These are phyloP conservation scores for Hypotaenidia philippensis DNA, from an alignment of 2,797 vertebrate species.

Conservation along the genomic window DNA sequence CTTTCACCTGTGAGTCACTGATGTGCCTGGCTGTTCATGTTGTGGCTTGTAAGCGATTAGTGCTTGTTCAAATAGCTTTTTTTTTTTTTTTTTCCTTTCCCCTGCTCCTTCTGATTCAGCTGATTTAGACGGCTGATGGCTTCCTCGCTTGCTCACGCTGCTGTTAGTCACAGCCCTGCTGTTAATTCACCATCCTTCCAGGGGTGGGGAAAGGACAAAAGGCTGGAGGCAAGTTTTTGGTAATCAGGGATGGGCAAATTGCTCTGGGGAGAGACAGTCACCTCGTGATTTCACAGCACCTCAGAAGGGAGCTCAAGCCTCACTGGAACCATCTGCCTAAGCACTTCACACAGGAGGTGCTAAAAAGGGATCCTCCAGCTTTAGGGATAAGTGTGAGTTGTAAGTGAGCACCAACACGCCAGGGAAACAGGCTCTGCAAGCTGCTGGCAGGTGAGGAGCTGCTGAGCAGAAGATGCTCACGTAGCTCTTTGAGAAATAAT, in stretches of 20 bases:
- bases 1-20: conserved; percentile 33
- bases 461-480: not conserved
- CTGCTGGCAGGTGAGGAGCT: not conserved
- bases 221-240: not conserved
- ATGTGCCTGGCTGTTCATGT: conserved; percentile 2
- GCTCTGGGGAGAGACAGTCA: not conserved
- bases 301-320: not conserved
- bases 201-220: not conserved
- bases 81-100: not conserved
- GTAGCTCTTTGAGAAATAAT: not conserved
- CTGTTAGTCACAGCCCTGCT: not conserved
- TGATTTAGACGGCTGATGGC: not conserved
- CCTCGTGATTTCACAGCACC: not conserved
- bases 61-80: not conserved
- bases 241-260: not conserved
- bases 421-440: not conserved
- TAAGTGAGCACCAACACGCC: not conserved
- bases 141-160: not conserved
- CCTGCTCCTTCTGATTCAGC: conserved; percentile 55
- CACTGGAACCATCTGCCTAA: not conserved
- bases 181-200: not conserved
- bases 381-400: not conserved
- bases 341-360: not conserved
- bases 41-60: not conserved
- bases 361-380: not conserved